These are phyloP conservation scores for Crematogaster levior DNA, from an alignment of 2,888 invertebrate genomes.

Conservation along the genomic window DNA sequence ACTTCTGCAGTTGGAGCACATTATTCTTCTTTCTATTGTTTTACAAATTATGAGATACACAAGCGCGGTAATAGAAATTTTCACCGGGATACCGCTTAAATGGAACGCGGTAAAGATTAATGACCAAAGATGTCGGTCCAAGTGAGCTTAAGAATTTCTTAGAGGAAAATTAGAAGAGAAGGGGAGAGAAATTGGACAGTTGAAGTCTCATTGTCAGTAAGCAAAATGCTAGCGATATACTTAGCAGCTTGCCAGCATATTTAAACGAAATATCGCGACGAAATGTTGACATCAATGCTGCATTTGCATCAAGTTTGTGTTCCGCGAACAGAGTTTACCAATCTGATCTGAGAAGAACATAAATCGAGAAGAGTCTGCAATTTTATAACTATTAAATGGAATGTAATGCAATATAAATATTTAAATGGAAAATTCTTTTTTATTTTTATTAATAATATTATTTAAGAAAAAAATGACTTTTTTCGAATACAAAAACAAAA, in stretches of 20 bases:
- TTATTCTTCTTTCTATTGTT: slow-evolving; percentile 1
- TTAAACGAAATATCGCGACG: not conserved
- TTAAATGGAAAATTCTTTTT: not conserved
- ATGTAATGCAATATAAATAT: not conserved
- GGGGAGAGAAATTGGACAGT: no score
- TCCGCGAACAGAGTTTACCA: not conserved
- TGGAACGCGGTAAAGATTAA: not conserved
- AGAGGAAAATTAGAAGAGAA: not conserved
- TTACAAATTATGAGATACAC: slow-evolving; percentile 9
- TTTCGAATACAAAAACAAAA: not conserved
- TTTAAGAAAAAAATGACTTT: not conserved
- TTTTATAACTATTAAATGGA: not conserved
- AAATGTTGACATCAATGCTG: not conserved
- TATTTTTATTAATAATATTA: not conserved
- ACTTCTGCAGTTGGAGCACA: not conserved
- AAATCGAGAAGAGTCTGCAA: not conserved
- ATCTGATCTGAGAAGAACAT: not conserved
- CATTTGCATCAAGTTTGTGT: not conserved
- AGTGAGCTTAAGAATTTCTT: slow-evolving; percentile 23
- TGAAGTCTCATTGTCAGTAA: not conserved
- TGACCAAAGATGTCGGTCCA: slow-evolving; percentile 11
- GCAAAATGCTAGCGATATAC: not conserved
- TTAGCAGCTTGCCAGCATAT: not conserved
- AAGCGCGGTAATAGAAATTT: not conserved
- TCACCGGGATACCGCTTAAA: slow-evolving; percentile 11